Percentiles rank a stretch among this genome's conserved stretches.
These are phyloP conservation scores for Cordilura impudica DNA, from an alignment of 2,888 invertebrate genomes.

Conservation along the genomic window DNA sequence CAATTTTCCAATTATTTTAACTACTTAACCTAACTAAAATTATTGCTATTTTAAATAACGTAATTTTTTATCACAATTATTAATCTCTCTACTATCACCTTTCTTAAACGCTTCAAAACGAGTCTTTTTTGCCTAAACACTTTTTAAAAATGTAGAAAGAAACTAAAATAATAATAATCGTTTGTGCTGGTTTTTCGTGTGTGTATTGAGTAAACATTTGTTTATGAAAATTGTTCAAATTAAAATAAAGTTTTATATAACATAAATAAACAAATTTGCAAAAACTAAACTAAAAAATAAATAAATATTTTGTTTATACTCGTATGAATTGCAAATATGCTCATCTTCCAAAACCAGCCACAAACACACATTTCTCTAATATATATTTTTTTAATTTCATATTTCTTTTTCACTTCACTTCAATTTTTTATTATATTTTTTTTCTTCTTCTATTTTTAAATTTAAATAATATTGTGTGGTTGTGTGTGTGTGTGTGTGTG, in stretches of 20 bases:
- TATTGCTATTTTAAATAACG: not conserved
- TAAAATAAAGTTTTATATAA: conserved; percentile 38
- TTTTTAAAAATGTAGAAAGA: not conserved
- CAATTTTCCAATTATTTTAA: too few relatives aligned
- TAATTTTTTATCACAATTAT: too few relatives aligned
- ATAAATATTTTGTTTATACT: conserved; percentile 17
- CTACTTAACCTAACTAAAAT: too few relatives aligned
- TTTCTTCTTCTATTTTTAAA: conserved; percentile 28
- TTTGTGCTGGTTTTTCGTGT: not conserved
- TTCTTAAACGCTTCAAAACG: not conserved
- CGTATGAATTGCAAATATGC: conserved; percentile 14
- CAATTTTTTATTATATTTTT: conserved; percentile 11
- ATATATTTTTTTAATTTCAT: conserved; percentile 13
- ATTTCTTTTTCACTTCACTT: not conserved
- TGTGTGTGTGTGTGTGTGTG: not conserved
- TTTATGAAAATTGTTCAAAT: conserved; percentile 25
- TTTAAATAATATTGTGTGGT: not conserved
- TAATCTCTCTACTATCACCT: too few relatives aligned
- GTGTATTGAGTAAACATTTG: conserved; percentile 28
- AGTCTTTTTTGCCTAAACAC: conserved; percentile 31
- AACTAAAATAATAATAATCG: not conserved
- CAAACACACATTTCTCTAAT: not conserved
- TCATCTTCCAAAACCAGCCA: conserved; percentile 21
- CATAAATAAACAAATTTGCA: conserved; percentile 39
- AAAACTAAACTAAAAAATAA: not conserved